Base-by-base conservation (phyloP, 2,888 invertebrate genomes). In the Tenthredo mesomela region DNA sequence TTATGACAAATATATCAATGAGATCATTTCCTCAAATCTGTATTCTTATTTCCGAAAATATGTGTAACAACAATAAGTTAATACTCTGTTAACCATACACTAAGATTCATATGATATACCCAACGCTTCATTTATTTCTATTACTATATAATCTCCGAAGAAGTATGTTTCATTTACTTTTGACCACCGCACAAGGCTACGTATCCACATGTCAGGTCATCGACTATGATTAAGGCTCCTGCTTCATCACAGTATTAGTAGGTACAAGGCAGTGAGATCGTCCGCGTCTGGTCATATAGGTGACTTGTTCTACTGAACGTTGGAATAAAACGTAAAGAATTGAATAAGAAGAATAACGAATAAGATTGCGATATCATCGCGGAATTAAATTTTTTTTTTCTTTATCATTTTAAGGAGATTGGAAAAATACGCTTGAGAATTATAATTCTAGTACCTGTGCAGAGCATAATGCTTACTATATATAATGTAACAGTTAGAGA, bases 301-400 rank as follows among this genome's bases (percentile, higher is more conserved):
- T 40, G 78, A 80, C 61, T 61, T 40, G 61, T 80, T 61, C 61
- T 40, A 80, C 78, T 71, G 78, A 80, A 54, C 50, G 77, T 77
- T 77, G 29, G 33, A 10, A 77, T 77, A 77, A 77, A 29, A 21
- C 40, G 58, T 1, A 18, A 5, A 33, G 29, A 29, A 54, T 50
- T 50, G 6, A 18, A 33, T 37, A 37, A 18, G 18, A n/a, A 40
- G 12, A 25, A 50, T 50, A 50, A 54, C 15, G 15, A 77, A 77
- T 77, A 12, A 54, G 54, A 54, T 50, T 33, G 77, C 10, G 29
- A 54, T 77, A 43, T 73, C n/a, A 43, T 73, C 5, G 33, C 18
- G 33, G 33, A 33, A 10, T 6, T 77, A 33, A 77, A 77, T 77
- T 77, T 7, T 50, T 33, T 33, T 54, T 77, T 33, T 50, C 54